Evolutionary conservation across 1,140 invertebrate genomes (phyloP).

Genomic region (Stratiolaelaps scimitus): DNA sequence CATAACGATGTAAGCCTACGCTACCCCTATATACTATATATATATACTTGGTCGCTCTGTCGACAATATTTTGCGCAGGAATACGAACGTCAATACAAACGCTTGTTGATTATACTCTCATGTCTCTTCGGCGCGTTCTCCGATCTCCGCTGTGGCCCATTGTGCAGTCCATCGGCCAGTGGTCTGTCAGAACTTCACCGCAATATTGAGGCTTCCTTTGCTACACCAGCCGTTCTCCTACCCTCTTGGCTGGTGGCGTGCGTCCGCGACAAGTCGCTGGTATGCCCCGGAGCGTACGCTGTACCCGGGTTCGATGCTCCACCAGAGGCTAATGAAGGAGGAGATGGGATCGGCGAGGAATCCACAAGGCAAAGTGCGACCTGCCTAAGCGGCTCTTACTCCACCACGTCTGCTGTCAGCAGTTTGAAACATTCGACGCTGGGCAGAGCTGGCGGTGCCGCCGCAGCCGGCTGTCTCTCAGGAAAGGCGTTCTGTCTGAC

Average conservation of each 20-base stretch:
- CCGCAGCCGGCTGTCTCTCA: background rate
- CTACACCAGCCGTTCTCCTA: background rate
- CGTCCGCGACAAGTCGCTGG: conserved; percentile 1
- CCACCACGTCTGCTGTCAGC: background rate
- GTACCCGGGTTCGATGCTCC: conserved; percentile 8
- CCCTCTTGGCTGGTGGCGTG: conserved; percentile 15
- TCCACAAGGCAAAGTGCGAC: no score
- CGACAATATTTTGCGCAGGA: no score
- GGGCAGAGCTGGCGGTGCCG: no score
- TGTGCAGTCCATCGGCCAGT: conserved; percentile 11
- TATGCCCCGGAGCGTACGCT: background rate
- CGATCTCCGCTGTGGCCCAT: background rate
- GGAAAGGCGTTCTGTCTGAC: conserved; percentile 14
- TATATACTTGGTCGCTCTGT: no score
- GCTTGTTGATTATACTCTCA: no score
- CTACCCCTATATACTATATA: no score
- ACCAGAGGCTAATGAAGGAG: background rate
- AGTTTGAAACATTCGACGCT: background rate
- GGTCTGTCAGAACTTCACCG: background rate
- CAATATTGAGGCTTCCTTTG: conserved; percentile 2
- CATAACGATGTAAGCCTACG: conserved; percentile 5
- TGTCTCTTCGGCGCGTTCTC: no score
- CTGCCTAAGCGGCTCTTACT: no score
- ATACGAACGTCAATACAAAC: no score
- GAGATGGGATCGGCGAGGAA: no score